Evolutionary conservation across 2,113 vertebrate genomes (phyloP).

Genomic region (Lynx canadensis): DNA sequence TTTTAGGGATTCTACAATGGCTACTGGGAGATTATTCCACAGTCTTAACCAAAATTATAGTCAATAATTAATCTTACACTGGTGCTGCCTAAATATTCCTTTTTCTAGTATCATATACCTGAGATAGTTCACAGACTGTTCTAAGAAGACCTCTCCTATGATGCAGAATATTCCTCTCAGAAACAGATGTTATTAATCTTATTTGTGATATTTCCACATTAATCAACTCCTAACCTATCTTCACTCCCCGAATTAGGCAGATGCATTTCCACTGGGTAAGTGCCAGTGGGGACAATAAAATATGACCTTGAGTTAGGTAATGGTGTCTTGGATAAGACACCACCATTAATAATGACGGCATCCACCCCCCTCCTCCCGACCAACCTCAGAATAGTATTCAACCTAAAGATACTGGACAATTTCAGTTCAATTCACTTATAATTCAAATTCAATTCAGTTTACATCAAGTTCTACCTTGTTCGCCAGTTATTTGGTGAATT

Average conservation of each 20-base stretch:
- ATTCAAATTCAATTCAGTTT: neutral
- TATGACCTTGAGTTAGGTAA: neutral
- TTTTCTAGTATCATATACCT: neutral
- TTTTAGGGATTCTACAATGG: neutral
- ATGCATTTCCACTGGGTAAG: neutral
- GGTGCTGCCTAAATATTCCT: neutral
- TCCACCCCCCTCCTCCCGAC: no score
- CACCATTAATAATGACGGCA: neutral
- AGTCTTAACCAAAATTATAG: neutral
- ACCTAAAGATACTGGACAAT: neutral
- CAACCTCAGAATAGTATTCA: neutral
- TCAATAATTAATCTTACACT: neutral
- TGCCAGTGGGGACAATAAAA: neutral
- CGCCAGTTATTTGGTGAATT: neutral
- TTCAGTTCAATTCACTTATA: neutral
- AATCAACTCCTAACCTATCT: neutral
- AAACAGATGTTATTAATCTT: neutral
- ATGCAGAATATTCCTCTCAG: neutral
- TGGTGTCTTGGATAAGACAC: neutral
- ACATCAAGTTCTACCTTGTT: neutral
- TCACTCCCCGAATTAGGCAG: neutral
- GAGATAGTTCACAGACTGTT: neutral
- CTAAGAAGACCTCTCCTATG: neutral
- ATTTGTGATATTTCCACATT: neutral
- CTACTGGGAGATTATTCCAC: neutral